A percentile compares a stretch with the other conserved stretches of the same genome.
Evolutionary conservation across 2,113 vertebrate genomes (phyloP).

Genomic region (Ellobius talpinus): DNA sequence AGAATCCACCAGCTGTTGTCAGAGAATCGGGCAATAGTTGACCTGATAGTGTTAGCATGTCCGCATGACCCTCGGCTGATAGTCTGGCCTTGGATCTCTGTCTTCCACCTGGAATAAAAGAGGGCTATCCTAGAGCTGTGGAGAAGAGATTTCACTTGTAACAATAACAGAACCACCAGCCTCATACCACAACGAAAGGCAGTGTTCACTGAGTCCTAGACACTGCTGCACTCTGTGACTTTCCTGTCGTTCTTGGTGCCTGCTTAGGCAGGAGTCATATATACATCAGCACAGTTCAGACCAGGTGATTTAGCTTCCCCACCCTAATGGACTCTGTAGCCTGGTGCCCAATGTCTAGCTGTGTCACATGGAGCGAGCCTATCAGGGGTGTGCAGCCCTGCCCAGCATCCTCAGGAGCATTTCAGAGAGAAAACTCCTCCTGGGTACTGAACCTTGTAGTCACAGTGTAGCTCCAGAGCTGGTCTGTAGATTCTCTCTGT

Average conservation of each 20-base stretch:
- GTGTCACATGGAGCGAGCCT: not conserved
- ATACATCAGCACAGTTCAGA: not conserved
- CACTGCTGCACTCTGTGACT: not conserved
- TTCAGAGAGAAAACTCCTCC: not conserved
- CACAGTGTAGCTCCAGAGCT: not conserved
- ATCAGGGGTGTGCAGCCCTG: not conserved
- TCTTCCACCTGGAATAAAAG: not conserved
- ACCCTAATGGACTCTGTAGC: not conserved
- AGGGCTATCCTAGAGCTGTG: not conserved
- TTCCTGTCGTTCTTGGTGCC: not conserved
- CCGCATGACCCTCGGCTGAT: not conserved
- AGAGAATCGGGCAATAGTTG: not conserved
- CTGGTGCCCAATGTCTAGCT: not conserved
- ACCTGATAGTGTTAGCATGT: not conserved
- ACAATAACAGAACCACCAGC: not conserved
- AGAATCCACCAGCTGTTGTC: not conserved
- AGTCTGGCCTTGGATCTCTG: not conserved
- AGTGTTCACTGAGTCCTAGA: not conserved
- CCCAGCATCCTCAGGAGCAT: not conserved
- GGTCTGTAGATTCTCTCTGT: not conserved
- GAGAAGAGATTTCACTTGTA: not conserved
- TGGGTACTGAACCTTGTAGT: not conserved
- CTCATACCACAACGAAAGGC: not conserved
- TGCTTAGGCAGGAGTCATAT: not conserved
- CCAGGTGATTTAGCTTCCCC: not conserved